Evolutionary conservation across 2,797 vertebrate species (phyloP).

Genomic region (Clarias platycephalus): DNA sequence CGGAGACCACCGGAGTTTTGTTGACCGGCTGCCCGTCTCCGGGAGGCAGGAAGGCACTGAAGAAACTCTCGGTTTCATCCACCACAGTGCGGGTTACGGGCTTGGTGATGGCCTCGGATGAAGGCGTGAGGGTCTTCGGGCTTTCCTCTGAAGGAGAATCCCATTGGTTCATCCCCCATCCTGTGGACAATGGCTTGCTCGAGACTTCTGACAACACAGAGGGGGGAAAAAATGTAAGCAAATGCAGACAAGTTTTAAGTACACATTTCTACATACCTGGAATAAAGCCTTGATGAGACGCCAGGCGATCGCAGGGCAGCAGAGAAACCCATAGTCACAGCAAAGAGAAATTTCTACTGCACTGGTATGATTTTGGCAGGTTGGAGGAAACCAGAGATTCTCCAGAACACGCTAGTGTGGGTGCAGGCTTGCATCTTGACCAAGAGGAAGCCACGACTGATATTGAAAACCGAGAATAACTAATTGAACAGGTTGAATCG

Average conservation of each 20-base stretch:
- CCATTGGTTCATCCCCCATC: constrained; percentile 94
- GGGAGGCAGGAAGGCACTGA: constrained; percentile 89
- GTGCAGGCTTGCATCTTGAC: too few species aligned
- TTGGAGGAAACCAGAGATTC: too few species aligned
- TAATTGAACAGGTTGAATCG: too few species aligned
- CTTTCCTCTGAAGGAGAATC: constrained; percentile 77
- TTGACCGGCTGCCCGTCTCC: constrained; percentile 77
- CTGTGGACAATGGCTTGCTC: constrained; percentile 81
- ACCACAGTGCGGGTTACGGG: constrained; percentile 91
- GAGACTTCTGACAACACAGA: constrained; percentile 62
- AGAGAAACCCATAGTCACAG: too few species aligned
- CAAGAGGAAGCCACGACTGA: too few species aligned
- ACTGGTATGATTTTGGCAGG: too few species aligned
- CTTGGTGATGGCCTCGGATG: constrained; percentile 92
- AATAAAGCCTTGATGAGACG: background rate
- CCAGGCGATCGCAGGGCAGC: too few species aligned
- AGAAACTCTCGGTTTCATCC: constrained; percentile 95
- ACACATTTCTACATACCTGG: background rate
- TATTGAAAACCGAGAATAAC: too few species aligned
- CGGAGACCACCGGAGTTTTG: constrained; percentile 85
- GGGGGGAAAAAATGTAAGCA: background rate
- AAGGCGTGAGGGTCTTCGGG: constrained; percentile 69
- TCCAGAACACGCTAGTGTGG: too few species aligned
- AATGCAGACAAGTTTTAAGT: background rate
- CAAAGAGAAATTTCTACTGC: too few species aligned